Percentiles rank a stretch among this genome's conserved stretches.
Conservation (phyloP, 2,113 vertebrate species). For the Silurus asotus region DNA sequence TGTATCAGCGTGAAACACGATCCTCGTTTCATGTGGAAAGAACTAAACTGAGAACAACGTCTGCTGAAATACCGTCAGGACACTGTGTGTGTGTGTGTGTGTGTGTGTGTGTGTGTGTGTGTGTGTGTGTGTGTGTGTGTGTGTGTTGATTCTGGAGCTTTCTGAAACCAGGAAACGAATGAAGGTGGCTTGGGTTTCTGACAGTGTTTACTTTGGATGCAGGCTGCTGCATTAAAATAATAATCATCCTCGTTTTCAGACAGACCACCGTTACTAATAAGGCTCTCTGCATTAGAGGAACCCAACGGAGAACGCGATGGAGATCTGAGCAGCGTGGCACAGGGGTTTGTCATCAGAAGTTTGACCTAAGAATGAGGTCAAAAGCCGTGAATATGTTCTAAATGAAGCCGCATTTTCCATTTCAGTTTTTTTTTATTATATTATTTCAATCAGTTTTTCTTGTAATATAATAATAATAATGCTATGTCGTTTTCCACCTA, state of each 20-base stretch:
- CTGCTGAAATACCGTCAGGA: conserved; percentile 20
- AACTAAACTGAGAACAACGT: neutral
- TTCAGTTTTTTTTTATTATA: too few relatives aligned
- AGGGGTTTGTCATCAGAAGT: too few relatives aligned
- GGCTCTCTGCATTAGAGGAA: neutral
- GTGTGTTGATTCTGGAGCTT: conserved; percentile 40
- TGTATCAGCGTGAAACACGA: conserved; percentile 1
- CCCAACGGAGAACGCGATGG: conserved; percentile 17
- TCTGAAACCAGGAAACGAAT: conserved; percentile 40
- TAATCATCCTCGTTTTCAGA: conserved; percentile 13
- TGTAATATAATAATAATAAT: too few relatives aligned
- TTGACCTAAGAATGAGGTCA: too few relatives aligned
- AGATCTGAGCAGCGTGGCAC: neutral
- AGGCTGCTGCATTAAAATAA: conserved; percentile 47
- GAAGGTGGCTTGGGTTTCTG: conserved; percentile 44
- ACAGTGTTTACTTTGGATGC: conserved; percentile 55
- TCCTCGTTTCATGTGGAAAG: neutral
- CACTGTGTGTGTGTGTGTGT: neutral
- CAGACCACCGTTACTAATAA: conserved; percentile 22
- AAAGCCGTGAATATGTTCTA: too few relatives aligned
- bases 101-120: neutral
- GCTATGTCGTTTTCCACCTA: too few relatives aligned
- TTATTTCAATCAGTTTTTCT: too few relatives aligned
- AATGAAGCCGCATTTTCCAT: too few relatives aligned
- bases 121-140: neutral